Evolutionary conservation across 2,888 invertebrate species (phyloP).

Genomic region (Lithophane ornitopus): DNA sequence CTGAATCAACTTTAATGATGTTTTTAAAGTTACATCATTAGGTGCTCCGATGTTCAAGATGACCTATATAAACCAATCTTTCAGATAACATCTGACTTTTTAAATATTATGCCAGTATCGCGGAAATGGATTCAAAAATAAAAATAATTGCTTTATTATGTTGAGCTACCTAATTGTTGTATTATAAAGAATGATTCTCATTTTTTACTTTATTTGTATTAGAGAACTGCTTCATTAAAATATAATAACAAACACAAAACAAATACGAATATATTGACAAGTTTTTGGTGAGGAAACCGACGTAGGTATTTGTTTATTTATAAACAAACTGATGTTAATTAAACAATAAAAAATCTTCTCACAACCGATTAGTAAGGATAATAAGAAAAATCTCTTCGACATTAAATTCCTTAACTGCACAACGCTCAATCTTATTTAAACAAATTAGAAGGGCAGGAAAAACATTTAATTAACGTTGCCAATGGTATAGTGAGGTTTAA

Average conservation of each 20-base stretch:
- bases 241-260: background rate
- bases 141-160: conserved; percentile 32
- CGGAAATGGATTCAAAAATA: conserved; percentile 37
- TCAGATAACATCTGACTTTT: conserved; percentile 45
- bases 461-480: conserved; percentile 82
- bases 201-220: conserved; percentile 6
- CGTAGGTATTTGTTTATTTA: conserved; percentile 2
- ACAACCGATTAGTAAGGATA: conserved; percentile 24
- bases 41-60: conserved; percentile 13
- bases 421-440: conserved; percentile 55
- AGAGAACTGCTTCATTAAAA: background rate
- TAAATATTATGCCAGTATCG: background rate
- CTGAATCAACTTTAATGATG: conserved; percentile 49
- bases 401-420: conserved; percentile 31
- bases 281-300: background rate
- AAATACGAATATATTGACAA: background rate
- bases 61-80: conserved; percentile 44
- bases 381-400: conserved; percentile 22
- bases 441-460: conserved; percentile 64
- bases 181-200: conserved; percentile 23
- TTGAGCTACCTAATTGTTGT: conserved; percentile 3
- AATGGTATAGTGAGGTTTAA: conserved; percentile 84
- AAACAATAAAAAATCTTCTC: conserved; percentile 18
- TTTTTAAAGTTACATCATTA: conserved; percentile 51
- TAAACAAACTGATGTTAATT: conserved; percentile 8